Conservation (phyloP, 2,888 invertebrate species). For the Rotaria macrura region DNA sequence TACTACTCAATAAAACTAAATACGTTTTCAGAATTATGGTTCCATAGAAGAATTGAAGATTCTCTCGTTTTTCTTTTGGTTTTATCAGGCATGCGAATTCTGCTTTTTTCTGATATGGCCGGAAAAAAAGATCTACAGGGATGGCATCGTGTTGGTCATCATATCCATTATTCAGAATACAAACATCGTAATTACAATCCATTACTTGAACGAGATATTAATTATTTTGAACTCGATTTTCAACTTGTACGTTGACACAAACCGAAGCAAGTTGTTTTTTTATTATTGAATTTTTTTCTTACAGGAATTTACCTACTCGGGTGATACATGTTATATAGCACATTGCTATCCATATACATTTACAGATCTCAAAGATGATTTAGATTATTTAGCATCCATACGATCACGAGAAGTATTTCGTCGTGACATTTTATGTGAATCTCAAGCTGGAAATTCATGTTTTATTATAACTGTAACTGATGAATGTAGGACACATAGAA, state of each 20-base stretch:
- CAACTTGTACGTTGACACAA: slow-evolving; percentile 42
- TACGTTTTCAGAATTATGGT: too few species aligned
- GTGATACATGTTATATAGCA: slow-evolving; percentile 77
- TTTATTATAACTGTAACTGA: slow-evolving; percentile 47
- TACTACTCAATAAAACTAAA: too few species aligned
- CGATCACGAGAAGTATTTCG: slow-evolving; percentile 39
- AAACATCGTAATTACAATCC: slow-evolving; percentile 53
- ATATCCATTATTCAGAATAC: slow-evolving; percentile 79
- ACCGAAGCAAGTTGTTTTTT: not conserved
- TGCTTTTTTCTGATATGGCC: slow-evolving; percentile 77
- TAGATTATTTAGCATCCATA: slow-evolving; percentile 40
- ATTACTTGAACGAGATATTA: slow-evolving; percentile 41
- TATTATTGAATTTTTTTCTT: slow-evolving; percentile 25
- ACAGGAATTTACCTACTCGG: slow-evolving; percentile 56
- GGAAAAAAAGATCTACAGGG: slow-evolving; percentile 69
- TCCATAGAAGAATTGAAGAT: too few species aligned
- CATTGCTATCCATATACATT: slow-evolving; percentile 91
- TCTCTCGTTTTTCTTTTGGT: not conserved
- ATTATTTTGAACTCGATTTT: slow-evolving; percentile 47
- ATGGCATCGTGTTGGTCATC: slow-evolving; percentile 79
- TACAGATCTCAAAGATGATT: slow-evolving; percentile 63
- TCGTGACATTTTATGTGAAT: slow-evolving; percentile 46
- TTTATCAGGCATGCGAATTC: slow-evolving; percentile 55
- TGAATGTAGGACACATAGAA: slow-evolving; percentile 40
- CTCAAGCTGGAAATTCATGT: slow-evolving; percentile 48